Conservation (phyloP, 2,888 invertebrate genomes). For the Parnassius smintheus region DNA sequence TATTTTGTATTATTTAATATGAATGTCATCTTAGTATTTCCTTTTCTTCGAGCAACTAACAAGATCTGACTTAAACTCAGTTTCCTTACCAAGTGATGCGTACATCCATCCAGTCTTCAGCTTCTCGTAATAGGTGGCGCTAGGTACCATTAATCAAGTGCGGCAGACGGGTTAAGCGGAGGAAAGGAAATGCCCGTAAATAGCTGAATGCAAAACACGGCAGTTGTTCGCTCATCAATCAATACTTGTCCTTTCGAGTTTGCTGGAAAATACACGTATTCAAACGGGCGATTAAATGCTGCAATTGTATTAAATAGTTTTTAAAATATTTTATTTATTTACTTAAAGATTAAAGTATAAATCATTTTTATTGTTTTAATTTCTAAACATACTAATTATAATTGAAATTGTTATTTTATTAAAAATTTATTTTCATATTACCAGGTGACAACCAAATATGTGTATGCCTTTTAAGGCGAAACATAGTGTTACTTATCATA, state of each 20-base stretch:
- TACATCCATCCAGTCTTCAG: slow-evolving; percentile 51
- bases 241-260: slow-evolving; percentile 43
- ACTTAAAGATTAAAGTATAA: too few species aligned
- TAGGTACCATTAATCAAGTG: slow-evolving; percentile 69
- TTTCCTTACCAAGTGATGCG: slow-evolving; percentile 50
- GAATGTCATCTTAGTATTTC: slow-evolving; percentile 24
- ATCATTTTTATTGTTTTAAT: too few species aligned
- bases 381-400: too few species aligned
- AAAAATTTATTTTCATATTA: too few species aligned
- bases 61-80: slow-evolving; percentile 39
- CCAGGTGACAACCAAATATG: too few species aligned
- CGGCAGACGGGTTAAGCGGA: slow-evolving; percentile 73
- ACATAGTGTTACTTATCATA: too few species aligned
- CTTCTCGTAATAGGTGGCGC: slow-evolving; percentile 54
- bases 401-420: too few species aligned
- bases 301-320: background rate
- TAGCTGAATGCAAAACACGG: slow-evolving; percentile 79
- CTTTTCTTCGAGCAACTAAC: slow-evolving; percentile 33
- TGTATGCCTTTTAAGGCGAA: too few species aligned
- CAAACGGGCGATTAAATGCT: slow-evolving; percentile 25
- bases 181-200: slow-evolving; percentile 80
- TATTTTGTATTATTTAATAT: background rate
- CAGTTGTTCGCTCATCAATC: slow-evolving; percentile 78
- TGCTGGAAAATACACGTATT: slow-evolving; percentile 20
- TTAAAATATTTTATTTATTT: background rate